Base-by-base conservation (phyloP, 2,113 vertebrate genomes). In the Nymphicus hollandicus region DNA sequence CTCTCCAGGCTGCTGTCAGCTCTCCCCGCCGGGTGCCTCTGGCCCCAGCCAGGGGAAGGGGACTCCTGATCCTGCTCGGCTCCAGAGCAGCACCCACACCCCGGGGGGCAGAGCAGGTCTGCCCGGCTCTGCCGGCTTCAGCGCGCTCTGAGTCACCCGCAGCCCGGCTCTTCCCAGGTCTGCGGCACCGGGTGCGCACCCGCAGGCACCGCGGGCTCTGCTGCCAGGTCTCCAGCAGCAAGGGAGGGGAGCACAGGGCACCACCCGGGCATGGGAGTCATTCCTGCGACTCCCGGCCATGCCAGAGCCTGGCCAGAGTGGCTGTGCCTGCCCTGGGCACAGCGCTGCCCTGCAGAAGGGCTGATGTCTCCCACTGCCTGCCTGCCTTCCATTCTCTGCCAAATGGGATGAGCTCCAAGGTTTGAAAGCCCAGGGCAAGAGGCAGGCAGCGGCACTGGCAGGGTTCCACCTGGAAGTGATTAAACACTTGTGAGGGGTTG, bases 111-210 rank as follows among this genome's bases (percentile, higher is more conserved):
- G 78, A 95, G 89, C 96, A 92, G 91, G 96, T 96, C 86, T 89
- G 68, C 95, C 96, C 83, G 72, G 96, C 95, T 96, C 73, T 76
- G 65, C 93, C 47, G 33, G 95, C 92, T 97, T 41, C 83, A 60
- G 72, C 0, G 58, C 28, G 94, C 89, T 81, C 70, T 93, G 91
- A 95, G 68, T 91, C 91, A 93, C 82, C 37, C 20, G 3, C 87
- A 85, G 68, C 77, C 7, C 58, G 8, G 81, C 58, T 23, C 78
- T 92, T 84, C 78, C 89, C 87, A 49, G 81, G 19, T 65, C 89
- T 37, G 56, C 91, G 91, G 89, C 28, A 4, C 88, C 85, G 3
- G 50, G 13, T 46, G 88, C 1, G 5, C 6, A 39, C 37, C 77
- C 52, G 4, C 91, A 74, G 91, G 86, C 92, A 74, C 8, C 63